phyloP scores from a whole-genome alignment of 2,888 invertebrate genomes.

The Arrhopalites spinosus region DNA sequence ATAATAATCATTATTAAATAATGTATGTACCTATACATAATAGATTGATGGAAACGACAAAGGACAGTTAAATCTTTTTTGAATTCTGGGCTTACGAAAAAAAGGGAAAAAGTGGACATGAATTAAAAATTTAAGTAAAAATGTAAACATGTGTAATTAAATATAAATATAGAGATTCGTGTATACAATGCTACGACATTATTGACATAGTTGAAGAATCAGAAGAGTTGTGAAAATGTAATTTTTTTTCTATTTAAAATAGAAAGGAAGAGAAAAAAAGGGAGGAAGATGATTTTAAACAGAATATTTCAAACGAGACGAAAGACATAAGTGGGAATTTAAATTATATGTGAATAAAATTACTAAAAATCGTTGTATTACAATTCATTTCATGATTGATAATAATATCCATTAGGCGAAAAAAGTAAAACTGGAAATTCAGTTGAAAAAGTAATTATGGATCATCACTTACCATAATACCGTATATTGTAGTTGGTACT shows the following conservation, averaged over 20 bases:
- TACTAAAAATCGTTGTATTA: not conserved
- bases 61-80: not conserved
- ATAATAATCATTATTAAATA: too few relatives aligned
- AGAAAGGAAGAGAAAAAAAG: too few relatives aligned
- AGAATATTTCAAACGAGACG: too few relatives aligned
- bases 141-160: not conserved
- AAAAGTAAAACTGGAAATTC: not conserved
- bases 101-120: not conserved
- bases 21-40: not conserved
- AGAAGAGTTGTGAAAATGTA: not conserved
- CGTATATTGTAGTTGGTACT: too few relatives aligned
- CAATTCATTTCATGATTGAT: not conserved
- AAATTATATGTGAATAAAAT: too few relatives aligned
- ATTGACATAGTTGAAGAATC: not conserved
- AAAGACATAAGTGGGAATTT: too few relatives aligned
- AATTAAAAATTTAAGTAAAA: not conserved
- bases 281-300: too few relatives aligned
- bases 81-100: not conserved
- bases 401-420: not conserved
- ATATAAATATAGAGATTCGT: not conserved
- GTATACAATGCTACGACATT: too few relatives aligned
- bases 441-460: too few relatives aligned
- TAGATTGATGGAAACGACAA: not conserved
- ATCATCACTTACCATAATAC: too few relatives aligned
- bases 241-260: too few relatives aligned